A percentile compares a stretch with the other conserved stretches of the same genome.
These are phyloP conservation scores for Rhagologus leucostigma DNA, from an alignment of 2,113 vertebrate species.

Conservation along the genomic window DNA sequence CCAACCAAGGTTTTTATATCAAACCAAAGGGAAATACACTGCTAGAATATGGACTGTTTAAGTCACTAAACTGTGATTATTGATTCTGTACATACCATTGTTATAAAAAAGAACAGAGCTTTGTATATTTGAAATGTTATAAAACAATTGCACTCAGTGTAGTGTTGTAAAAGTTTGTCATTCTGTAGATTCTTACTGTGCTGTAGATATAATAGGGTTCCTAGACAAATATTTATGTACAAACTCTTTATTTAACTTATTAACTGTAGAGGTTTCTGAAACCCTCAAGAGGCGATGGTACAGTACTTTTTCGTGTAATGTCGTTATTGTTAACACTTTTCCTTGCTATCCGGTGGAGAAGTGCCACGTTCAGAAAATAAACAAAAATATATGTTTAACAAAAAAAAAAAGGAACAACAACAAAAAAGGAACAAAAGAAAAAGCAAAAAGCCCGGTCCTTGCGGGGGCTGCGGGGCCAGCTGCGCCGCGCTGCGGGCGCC, in stretches of 20 bases:
- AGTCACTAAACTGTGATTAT: slow-evolving; percentile 90
- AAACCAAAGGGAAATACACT: slow-evolving; percentile 92
- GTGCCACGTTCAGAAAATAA: slow-evolving; percentile 85
- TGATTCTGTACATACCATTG: slow-evolving; percentile 91
- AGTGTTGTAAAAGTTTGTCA: slow-evolving; percentile 95
- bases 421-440: background rate
- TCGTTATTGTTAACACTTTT: slow-evolving; percentile 88
- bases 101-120: slow-evolving; percentile 86
- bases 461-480: background rate
- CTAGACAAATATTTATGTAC: slow-evolving; percentile 99
- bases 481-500: background rate
- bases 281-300: slow-evolving; percentile 80
- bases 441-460: background rate
- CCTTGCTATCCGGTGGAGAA: slow-evolving; percentile 81
- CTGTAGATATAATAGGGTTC: slow-evolving; percentile 90
- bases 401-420: slow-evolving; percentile 17
- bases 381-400: slow-evolving; percentile 77
- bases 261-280: slow-evolving; percentile 82
- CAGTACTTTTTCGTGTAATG: slow-evolving; percentile 83
- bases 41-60: slow-evolving; percentile 86
- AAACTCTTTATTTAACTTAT: slow-evolving; percentile 86
- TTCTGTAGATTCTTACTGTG: slow-evolving; percentile 92
- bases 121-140: slow-evolving; percentile 97
- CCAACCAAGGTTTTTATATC: slow-evolving; percentile 87
- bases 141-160: slow-evolving; percentile 96